These are phyloP conservation scores for Leptoclinus maculatus DNA, from an alignment of 2,797 vertebrate genomes.

Conservation along the genomic window DNA sequence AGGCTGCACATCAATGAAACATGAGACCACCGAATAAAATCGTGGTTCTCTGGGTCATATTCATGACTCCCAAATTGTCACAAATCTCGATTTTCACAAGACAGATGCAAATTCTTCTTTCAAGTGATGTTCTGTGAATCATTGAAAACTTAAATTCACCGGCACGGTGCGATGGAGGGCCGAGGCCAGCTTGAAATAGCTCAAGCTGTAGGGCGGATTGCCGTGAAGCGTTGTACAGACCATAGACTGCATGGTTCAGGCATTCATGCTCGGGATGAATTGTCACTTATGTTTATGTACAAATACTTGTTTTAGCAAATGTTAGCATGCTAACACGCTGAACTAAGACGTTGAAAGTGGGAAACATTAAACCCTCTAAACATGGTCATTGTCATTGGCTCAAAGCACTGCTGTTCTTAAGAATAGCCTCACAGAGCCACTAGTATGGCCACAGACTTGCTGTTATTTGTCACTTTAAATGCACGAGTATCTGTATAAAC, in stretches of 20 bases:
- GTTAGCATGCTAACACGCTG: neutral
- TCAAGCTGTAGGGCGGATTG: neutral
- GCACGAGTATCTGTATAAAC: neutral
- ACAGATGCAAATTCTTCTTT: neutral
- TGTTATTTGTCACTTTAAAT: constrained; percentile 1
- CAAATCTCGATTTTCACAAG: neutral
- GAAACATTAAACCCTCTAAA: no score
- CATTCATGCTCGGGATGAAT: neutral
- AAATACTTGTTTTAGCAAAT: neutral
- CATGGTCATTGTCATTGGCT: neutral
- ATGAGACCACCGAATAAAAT: neutral
- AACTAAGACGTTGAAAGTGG: neutral
- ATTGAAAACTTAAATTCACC: constrained; percentile 1
- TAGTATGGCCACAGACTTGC: neutral
- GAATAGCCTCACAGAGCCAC: neutral
- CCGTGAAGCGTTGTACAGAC: neutral
- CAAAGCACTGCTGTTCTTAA: no score
- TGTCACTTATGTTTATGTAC: neutral
- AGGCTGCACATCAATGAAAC: constrained; percentile 15
- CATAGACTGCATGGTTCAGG: neutral
- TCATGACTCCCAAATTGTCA: neutral
- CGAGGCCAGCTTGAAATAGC: constrained; percentile 2
- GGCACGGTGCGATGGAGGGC: neutral
- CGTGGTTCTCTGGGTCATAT: neutral
- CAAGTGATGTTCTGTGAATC: neutral